phyloP scores from a whole-genome alignment of 2,113 vertebrate species.

The Neogale vison region DNA sequence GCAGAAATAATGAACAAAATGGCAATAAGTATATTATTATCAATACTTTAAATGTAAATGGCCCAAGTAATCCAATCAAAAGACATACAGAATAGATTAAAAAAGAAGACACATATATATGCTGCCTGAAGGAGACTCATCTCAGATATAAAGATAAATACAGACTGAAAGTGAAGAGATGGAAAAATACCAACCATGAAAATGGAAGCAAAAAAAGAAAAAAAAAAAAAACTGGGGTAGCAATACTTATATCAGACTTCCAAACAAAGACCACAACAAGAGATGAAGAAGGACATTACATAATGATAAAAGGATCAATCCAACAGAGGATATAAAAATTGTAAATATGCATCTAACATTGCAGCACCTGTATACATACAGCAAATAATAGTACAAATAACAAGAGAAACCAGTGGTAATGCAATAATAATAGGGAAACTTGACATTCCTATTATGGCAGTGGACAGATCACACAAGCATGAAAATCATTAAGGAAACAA shows the following conservation, averaged over 20 bases:
- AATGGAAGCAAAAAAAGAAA: neutral
- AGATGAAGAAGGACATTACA: neutral
- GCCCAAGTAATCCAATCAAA: neutral
- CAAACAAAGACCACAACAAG: neutral
- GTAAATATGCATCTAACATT: neutral
- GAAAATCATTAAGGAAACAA: neutral
- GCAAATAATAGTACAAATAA: neutral
- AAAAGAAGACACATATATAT: neutral
- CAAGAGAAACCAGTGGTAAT: neutral
- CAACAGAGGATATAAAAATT: neutral
- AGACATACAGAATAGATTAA: neutral
- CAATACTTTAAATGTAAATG: neutral
- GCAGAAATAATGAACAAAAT: neutral
- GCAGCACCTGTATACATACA: neutral
- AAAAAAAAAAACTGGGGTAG: neutral
- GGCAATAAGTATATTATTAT: neutral
- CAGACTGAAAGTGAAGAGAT: neutral
- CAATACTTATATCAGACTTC: neutral
- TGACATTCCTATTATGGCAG: neutral
- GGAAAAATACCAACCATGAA: neutral
- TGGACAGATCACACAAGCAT: neutral
- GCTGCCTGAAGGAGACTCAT: neutral
- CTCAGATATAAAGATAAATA: neutral
- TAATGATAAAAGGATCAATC: neutral
- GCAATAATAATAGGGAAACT: neutral